Conservation (phyloP, 2,113 vertebrate genomes). For the Emydocephalus ijimae region DNA sequence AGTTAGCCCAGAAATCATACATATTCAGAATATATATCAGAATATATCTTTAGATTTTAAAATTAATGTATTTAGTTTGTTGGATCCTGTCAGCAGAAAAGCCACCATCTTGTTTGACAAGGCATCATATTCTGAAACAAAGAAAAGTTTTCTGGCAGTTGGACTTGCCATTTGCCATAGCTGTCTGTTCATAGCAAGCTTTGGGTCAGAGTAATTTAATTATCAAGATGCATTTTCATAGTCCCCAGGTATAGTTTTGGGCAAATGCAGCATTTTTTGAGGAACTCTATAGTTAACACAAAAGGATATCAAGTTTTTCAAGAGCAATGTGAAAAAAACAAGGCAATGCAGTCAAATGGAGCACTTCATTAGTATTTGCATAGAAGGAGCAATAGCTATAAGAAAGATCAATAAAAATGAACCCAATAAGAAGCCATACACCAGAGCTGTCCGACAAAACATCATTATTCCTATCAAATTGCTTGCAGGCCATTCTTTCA, state of each 20-base stretch:
- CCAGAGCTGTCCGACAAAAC: neutral
- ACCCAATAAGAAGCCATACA: neutral
- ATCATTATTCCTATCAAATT: neutral
- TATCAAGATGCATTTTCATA: neutral
- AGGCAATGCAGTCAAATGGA: neutral
- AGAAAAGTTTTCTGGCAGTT: neutral
- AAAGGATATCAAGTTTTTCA: neutral
- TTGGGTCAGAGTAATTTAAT: neutral
- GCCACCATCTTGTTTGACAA: neutral
- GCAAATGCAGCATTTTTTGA: neutral
- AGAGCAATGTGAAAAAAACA: neutral
- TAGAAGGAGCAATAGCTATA: neutral
- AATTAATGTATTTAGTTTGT: no score
- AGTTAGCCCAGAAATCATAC: neutral
- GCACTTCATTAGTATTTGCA: neutral
- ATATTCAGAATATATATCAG: neutral
- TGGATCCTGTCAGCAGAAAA: no score
- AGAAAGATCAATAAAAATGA: neutral
- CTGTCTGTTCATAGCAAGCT: neutral
- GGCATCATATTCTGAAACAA: neutral
- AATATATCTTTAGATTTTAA: neutral
- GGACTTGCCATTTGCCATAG: neutral
- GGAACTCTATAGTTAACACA: neutral
- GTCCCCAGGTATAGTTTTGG: neutral
- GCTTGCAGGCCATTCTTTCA: neutral